A percentile compares a stretch with the other conserved stretches of the same genome.
Conservation (phyloP, 2,797 vertebrate species). For the Coregonus suidteri region DNA sequence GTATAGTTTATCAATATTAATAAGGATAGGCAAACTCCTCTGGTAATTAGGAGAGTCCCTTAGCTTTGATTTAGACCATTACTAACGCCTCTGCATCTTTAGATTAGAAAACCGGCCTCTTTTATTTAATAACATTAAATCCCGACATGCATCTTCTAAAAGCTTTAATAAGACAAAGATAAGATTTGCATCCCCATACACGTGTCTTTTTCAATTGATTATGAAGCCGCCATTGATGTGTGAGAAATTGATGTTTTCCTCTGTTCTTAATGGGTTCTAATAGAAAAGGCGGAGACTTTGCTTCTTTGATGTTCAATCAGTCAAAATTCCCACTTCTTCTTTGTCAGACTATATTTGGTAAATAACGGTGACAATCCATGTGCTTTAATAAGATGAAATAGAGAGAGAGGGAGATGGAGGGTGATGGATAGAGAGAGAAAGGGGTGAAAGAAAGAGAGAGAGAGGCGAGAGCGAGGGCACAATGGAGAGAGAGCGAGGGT, state of each 20-base stretch:
- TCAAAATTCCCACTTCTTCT: constrained; percentile 90
- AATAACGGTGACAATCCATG: constrained; percentile 82
- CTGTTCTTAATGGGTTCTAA: constrained; percentile 93
- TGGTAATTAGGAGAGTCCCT: constrained; percentile 98
- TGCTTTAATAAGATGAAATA: constrained; percentile 66
- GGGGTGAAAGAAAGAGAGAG: not conserved
- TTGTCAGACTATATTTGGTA: constrained; percentile 91
- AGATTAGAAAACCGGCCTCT: constrained; percentile 97
- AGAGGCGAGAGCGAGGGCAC: too few relatives aligned
- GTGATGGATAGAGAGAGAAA: constrained; percentile 17
- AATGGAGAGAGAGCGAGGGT: too few relatives aligned
- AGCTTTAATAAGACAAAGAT: constrained; percentile 98
- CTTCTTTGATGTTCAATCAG: constrained; percentile 96
- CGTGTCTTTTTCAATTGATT: constrained; percentile 97
- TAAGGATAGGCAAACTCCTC: constrained; percentile 99
- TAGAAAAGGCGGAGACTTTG: constrained; percentile 82
- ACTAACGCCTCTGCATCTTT: constrained; percentile 98
- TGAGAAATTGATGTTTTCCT: constrained; percentile 92
- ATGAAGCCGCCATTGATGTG: constrained; percentile 91
- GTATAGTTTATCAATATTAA: constrained; percentile 99
- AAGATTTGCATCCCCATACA: constrained; percentile 95
- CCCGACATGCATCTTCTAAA: constrained; percentile 98
- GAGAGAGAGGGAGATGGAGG: constrained; percentile 38
- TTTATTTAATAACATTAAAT: constrained; percentile 99
- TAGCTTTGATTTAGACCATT: constrained; percentile 99